Conservation (phyloP, 2,113 vertebrate genomes). For the Spea bombifrons region DNA sequence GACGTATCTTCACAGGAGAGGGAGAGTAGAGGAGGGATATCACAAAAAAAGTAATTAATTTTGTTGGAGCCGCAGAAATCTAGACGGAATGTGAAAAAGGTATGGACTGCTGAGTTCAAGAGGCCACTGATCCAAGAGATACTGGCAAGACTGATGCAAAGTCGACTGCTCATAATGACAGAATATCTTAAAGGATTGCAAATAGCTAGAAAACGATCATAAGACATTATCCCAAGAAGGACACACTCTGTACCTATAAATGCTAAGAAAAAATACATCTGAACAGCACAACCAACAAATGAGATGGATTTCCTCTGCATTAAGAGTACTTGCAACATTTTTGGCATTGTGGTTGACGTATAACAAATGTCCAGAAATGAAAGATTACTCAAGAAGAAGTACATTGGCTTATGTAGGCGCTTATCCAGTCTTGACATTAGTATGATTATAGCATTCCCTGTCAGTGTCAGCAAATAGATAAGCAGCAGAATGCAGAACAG, state of each 20-base stretch:
- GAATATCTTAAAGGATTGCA: slow-evolving; percentile 20
- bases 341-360: slow-evolving; percentile 28
- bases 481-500: slow-evolving; percentile 2
- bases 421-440: slow-evolving; percentile 9
- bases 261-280: slow-evolving; percentile 31
- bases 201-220: slow-evolving; percentile 31
- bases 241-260: slow-evolving; percentile 39
- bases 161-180: neutral
- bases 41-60: slow-evolving; percentile 32
- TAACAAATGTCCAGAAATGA: slow-evolving; percentile 24
- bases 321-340: slow-evolving; percentile 23
- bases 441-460: slow-evolving; percentile 16
- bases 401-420: slow-evolving; percentile 30
- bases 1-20: slow-evolving; percentile 33
- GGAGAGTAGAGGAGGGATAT: slow-evolving; percentile 20
- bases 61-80: slow-evolving; percentile 16
- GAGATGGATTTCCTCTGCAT: slow-evolving; percentile 2
- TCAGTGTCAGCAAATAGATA: slow-evolving; percentile 13
- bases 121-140: slow-evolving; percentile 26
- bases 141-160: slow-evolving; percentile 6
- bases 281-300: slow-evolving; percentile 1
- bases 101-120: slow-evolving; percentile 24
- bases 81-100: slow-evolving; percentile 18
- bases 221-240: slow-evolving; percentile 17
- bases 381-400: slow-evolving; percentile 28